These are phyloP conservation scores for Slavum lentiscoides DNA, from an alignment of 2,888 invertebrate species.

Conservation along the genomic window DNA sequence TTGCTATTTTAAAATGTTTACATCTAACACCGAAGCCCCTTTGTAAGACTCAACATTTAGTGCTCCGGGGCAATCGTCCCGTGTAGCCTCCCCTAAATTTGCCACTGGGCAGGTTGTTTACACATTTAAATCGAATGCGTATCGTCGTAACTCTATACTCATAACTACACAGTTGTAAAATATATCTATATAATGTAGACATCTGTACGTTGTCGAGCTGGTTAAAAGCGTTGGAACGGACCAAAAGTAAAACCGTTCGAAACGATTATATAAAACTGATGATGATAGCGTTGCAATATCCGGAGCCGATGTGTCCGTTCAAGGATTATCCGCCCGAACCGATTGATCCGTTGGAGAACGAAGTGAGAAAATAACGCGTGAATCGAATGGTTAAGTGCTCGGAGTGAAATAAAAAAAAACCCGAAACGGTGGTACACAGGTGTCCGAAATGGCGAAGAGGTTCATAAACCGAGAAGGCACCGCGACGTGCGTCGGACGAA, in stretches of 20 bases:
- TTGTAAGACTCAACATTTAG: no score
- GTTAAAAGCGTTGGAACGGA: slow-evolving; percentile 19
- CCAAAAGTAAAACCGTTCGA: not conserved
- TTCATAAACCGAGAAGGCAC: slow-evolving; percentile 4
- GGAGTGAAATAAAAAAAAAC: no score
- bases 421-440: not conserved
- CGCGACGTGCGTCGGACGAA: not conserved
- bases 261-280: slow-evolving; percentile 26
- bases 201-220: slow-evolving; percentile 5
- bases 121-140: no score
- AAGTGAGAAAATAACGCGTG: not conserved
- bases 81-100: no score
- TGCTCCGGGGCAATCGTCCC: no score
- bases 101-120: no score
- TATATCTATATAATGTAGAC: slow-evolving; percentile 18
- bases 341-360: slow-evolving; percentile 37
- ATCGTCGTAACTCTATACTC: not conserved
- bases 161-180: not conserved
- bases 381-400: not conserved
- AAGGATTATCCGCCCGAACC: slow-evolving; percentile 20
- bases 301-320: slow-evolving; percentile 20
- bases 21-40: no score
- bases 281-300: slow-evolving; percentile 19
- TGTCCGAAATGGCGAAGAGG: slow-evolving; percentile 10
- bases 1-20: no score